Percentiles rank a stretch among this genome's conserved stretches.
phyloP scores from a whole-genome alignment of 2,888 invertebrate genomes.

The Chydorus sphaericus region DNA sequence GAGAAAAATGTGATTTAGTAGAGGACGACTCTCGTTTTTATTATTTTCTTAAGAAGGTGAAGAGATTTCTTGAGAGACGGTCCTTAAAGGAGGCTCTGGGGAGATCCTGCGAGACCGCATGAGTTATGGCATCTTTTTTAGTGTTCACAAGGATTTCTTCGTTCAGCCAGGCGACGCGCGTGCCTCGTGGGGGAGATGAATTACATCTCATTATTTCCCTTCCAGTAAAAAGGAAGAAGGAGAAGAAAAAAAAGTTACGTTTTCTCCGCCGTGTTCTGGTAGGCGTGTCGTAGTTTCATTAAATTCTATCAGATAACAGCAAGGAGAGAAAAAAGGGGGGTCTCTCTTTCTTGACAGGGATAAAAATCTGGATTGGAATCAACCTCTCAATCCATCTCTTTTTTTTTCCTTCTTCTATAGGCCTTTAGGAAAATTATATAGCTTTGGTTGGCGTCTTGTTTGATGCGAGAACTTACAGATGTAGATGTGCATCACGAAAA shows the following conservation, averaged over 20 bases:
- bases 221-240: neutral
- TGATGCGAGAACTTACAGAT: too few species aligned
- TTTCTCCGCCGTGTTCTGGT: neutral
- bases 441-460: too few species aligned
- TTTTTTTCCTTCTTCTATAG: too few species aligned
- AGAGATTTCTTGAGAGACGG: too few species aligned
- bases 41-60: too few species aligned
- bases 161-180: neutral
- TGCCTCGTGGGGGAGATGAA: neutral
- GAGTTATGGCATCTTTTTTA: neutral
- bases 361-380: too few species aligned
- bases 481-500: too few species aligned
- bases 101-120: neutral
- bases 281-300: neutral
- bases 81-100: neutral
- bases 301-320: neutral
- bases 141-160: neutral
- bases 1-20: too few species aligned
- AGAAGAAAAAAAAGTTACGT: neutral
- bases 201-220: neutral
- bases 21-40: too few species aligned
- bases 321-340: too few species aligned
- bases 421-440: too few species aligned
- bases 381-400: too few species aligned
- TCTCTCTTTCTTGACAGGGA: neutral